Evolutionary conservation across 2,113 vertebrate species (phyloP).

Genomic region (Cyprinodon tularosa): DNA sequence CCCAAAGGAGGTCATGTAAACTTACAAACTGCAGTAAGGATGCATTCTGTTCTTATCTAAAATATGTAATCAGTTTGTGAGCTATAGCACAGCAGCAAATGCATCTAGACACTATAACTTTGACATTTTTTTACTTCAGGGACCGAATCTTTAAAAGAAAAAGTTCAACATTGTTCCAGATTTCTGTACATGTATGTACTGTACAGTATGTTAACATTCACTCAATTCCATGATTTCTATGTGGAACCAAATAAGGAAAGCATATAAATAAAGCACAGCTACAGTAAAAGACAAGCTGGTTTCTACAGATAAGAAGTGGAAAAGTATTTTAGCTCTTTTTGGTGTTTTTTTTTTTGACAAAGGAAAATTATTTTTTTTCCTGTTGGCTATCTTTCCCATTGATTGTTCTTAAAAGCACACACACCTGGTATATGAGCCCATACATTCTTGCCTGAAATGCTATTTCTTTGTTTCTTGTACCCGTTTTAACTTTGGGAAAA

Average conservation of each 20-base stretch:
- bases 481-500: not conserved
- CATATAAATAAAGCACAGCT: constrained; percentile 40
- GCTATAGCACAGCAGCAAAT: constrained; percentile 61
- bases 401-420: constrained; percentile 54
- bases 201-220: constrained; percentile 68
- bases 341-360: constrained; percentile 6
- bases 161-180: constrained; percentile 50
- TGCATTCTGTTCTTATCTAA: constrained; percentile 54
- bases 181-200: constrained; percentile 72
- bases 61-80: constrained; percentile 60
- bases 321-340: not conserved
- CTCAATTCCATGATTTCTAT: constrained; percentile 6
- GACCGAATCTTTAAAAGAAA: constrained; percentile 66
- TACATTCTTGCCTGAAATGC: constrained; percentile 12
- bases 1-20: constrained; percentile 18
- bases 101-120: constrained; percentile 64
- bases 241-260: constrained; percentile 21
- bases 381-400: constrained; percentile 16
- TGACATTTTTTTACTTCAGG: constrained; percentile 64
- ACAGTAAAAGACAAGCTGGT: constrained; percentile 4
- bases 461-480: not conserved
- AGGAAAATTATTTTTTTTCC: constrained; percentile 6
- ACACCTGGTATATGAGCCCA: not conserved
- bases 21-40: constrained; percentile 56
- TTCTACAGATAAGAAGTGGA: not conserved